Evolutionary conservation across 2,113 vertebrate genomes (phyloP).

Genomic region (Vicugna pacos): DNA sequence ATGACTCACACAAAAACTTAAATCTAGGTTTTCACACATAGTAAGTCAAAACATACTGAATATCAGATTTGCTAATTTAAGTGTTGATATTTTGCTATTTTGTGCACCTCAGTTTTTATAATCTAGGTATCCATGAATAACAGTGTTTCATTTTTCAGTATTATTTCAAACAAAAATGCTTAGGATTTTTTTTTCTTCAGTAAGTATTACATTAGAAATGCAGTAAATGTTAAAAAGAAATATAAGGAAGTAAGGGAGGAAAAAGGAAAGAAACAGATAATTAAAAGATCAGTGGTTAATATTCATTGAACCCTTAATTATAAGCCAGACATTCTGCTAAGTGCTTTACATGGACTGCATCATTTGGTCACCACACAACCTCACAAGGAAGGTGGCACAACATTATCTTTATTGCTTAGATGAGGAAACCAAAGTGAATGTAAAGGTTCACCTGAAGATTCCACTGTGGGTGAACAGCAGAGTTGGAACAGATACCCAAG

Average conservation of each 20-base stretch:
- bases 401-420: neutral
- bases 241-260: neutral
- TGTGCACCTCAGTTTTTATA: neutral
- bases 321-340: neutral
- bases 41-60: neutral
- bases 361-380: no score
- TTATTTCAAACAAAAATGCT: neutral
- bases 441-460: neutral
- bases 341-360: neutral
- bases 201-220: neutral
- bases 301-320: neutral
- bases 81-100: neutral
- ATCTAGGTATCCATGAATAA: neutral
- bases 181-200: neutral
- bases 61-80: neutral
- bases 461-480: neutral
- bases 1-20: neutral
- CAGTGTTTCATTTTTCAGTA: neutral
- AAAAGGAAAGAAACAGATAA: neutral
- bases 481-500: neutral
- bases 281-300: neutral
- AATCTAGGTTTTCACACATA: neutral
- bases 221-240: neutral
- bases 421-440: neutral
- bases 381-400: accelerated